phyloP scores from a whole-genome alignment of 2,888 invertebrate genomes.

The Adineta ricciae region DNA sequence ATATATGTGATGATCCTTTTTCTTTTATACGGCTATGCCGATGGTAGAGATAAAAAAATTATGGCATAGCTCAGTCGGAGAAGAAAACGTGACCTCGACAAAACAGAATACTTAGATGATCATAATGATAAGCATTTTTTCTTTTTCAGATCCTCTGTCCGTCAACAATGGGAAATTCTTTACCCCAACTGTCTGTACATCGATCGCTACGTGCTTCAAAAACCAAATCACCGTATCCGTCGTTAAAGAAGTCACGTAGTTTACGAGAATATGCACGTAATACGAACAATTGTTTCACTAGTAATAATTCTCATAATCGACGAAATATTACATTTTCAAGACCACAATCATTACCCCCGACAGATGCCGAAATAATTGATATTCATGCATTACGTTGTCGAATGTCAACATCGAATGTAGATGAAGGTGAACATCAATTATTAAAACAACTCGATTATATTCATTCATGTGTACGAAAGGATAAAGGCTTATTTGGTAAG shows the following conservation, averaged over 20 bases:
- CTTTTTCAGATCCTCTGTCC: background rate
- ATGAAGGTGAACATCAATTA: background rate
- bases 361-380: background rate
- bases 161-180: background rate
- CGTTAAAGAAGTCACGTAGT: background rate
- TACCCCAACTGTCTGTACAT: background rate
- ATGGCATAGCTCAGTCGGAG: background rate
- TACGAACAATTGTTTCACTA: background rate
- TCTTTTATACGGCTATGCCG: background rate
- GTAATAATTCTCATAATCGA: background rate
- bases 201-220: background rate
- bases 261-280: background rate
- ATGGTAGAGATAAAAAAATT: background rate
- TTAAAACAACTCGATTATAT: constrained; percentile 7
- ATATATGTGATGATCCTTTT: background rate
- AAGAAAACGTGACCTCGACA: background rate
- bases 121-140: background rate
- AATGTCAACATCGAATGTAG: background rate
- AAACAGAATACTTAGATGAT: background rate
- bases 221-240: background rate
- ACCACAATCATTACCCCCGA: background rate
- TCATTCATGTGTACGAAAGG: background rate
- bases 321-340: background rate
- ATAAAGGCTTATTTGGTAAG: background rate
- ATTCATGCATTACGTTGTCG: background rate